Evolutionary conservation across 2,113 vertebrate genomes (phyloP).

Genomic region (Plestiodon gilberti): DNA sequence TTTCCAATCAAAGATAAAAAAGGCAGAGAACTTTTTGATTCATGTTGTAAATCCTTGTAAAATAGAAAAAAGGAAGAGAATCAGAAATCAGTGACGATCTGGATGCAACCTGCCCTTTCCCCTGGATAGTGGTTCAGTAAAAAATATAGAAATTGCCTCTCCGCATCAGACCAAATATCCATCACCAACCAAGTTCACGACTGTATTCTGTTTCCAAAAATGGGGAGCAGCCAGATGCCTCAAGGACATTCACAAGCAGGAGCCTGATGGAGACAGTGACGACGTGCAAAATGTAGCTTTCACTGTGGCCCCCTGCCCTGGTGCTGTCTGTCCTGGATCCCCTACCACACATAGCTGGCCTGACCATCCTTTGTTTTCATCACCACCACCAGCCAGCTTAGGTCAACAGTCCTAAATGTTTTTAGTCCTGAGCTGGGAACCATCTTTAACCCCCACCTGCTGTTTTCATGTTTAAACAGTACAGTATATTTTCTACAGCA

Average conservation of each 20-base stretch:
- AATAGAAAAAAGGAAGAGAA: not conserved
- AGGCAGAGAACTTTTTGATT: conserved; percentile 3
- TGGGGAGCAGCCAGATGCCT: too few species aligned
- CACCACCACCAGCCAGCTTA: too few species aligned
- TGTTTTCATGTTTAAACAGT: not conserved
- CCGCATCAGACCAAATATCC: not conserved
- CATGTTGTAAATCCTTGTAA: not conserved
- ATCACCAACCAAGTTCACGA: not conserved
- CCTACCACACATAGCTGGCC: not conserved
- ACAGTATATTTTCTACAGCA: too few species aligned
- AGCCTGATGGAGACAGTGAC: not conserved
- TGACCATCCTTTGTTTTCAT: not conserved
- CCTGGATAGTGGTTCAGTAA: not conserved
- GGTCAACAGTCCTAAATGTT: too few species aligned
- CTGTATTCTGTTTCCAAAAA: too few species aligned
- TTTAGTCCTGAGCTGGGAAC: not conserved
- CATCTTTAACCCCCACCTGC: not conserved
- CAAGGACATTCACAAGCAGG: not conserved
- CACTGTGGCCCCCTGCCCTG: not conserved
- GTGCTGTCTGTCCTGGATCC: too few species aligned
- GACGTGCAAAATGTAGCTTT: not conserved
- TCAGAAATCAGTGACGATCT: not conserved
- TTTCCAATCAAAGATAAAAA: not conserved
- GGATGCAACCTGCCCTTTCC: not conserved
- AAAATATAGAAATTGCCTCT: not conserved